Evolutionary conservation across 92 coral and sea anemone species (phyloP).

Genomic region (Actinostola sp.): DNA sequence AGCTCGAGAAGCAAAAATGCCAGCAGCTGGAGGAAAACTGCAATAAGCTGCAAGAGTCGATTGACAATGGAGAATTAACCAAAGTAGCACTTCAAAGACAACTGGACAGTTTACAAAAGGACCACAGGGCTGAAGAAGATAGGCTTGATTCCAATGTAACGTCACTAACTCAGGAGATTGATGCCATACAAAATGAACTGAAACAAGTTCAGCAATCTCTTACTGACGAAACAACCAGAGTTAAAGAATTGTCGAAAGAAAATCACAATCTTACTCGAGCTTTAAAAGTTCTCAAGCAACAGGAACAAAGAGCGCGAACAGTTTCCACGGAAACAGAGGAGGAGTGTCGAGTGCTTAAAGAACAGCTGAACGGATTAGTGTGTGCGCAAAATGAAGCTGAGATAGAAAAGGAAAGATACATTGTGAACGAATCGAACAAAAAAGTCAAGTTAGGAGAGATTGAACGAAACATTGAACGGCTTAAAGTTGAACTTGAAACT

Average conservation of each 20-base stretch:
- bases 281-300: constrained; percentile 25
- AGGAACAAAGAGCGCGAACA: constrained; percentile 31
- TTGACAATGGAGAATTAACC: constrained; percentile 14
- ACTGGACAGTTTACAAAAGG: constrained; percentile 17
- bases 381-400: constrained; percentile 49
- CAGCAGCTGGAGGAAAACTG: constrained; percentile 50
- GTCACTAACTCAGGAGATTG: constrained; percentile 1
- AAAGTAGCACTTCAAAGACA: constrained; percentile 9
- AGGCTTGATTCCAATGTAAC: constrained; percentile 15
- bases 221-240: constrained; percentile 1
- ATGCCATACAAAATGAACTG: constrained; percentile 6
- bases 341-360: constrained; percentile 59
- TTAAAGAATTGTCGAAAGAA: constrained; percentile 21
- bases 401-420: constrained; percentile 57
- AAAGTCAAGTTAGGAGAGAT: constrained; percentile 58
- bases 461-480: constrained; percentile 36
- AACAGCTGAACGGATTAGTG: constrained; percentile 51
- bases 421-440: constrained; percentile 59
- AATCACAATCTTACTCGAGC: constrained; percentile 44
- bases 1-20: constrained; percentile 42
- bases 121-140: constrained; percentile 4
- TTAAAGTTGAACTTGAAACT: constrained; percentile 34
- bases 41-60: constrained; percentile 26
- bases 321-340: constrained; percentile 63
- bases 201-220: constrained; percentile 4